Evolutionary conservation across 2,888 invertebrate species (phyloP).

Genomic region (Yponomeuta cagnagella): DNA sequence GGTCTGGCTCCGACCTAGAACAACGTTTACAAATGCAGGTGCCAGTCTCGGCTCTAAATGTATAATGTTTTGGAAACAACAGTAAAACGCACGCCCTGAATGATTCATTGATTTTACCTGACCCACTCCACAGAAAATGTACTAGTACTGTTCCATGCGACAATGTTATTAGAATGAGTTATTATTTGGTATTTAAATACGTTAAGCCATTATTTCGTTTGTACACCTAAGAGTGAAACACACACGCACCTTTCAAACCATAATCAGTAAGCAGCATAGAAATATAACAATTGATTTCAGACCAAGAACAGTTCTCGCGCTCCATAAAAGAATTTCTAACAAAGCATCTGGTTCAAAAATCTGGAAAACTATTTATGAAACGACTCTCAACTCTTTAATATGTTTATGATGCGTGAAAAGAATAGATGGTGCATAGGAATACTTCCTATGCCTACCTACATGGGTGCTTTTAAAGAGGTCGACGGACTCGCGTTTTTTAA

Average conservation of each 20-base stretch:
- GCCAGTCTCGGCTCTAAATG: constrained; percentile 5
- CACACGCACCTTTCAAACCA: neutral
- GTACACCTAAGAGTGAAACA: neutral
- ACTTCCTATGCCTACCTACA: neutral
- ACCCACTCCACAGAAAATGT: constrained; percentile 1
- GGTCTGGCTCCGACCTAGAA: constrained; percentile 7
- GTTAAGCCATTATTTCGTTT: neutral
- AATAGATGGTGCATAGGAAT: constrained; percentile 6
- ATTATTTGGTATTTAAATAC: neutral
- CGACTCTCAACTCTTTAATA: neutral
- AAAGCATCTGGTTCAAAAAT: neutral
- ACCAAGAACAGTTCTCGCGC: neutral
- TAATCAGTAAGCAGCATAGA: neutral
- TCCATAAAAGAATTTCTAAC: neutral
- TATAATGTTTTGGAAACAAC: constrained; percentile 9
- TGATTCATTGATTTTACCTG: constrained; percentile 8
- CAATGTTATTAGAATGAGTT: constrained; percentile 3
- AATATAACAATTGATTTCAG: neutral
- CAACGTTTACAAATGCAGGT: constrained; percentile 3
- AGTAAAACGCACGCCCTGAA: constrained; percentile 7
- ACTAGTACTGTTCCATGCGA: neutral
- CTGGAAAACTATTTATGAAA: neutral
- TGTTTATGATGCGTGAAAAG: neutral
- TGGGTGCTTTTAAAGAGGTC: constrained; percentile 28
- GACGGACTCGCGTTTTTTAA: constrained; percentile 37